These are phyloP conservation scores for Danio aesculapii DNA, from an alignment of 2,797 vertebrate genomes.

Conservation along the genomic window DNA sequence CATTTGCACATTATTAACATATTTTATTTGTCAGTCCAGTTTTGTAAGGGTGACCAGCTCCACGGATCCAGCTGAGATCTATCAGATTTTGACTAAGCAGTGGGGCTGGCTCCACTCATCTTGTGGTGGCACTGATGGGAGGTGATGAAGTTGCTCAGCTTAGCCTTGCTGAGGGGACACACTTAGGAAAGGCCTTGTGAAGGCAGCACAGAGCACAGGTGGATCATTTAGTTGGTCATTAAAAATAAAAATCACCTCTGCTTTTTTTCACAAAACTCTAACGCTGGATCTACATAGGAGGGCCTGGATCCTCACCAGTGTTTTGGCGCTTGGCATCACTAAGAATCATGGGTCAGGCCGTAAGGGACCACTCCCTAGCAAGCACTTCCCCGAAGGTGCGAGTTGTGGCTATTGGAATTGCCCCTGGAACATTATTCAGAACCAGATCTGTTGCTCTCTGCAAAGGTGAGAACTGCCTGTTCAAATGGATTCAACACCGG, in stretches of 20 bases:
- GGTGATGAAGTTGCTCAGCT: slow-evolving; percentile 87
- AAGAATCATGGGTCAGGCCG: slow-evolving; percentile 89
- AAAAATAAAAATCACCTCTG: not conserved
- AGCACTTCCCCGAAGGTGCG: slow-evolving; percentile 86
- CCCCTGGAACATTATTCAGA: slow-evolving; percentile 85
- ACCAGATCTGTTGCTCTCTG: slow-evolving; percentile 81
- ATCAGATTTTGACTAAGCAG: slow-evolving; percentile 86
- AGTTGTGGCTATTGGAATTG: slow-evolving; percentile 89
- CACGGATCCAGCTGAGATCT: slow-evolving; percentile 86
- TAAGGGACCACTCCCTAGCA: slow-evolving; percentile 90
- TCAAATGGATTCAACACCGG: too few species aligned
- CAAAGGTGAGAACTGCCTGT: slow-evolving; percentile 76
- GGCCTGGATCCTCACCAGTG: slow-evolving; percentile 94
- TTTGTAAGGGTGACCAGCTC: slow-evolving; percentile 83
- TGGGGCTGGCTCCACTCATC: slow-evolving; percentile 92
- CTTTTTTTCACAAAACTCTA: slow-evolving; percentile 1
- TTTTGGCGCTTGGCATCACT: slow-evolving; percentile 87
- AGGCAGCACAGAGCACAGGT: slow-evolving; percentile 95
- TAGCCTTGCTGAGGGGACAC: slow-evolving; percentile 93
- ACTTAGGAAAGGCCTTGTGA: slow-evolving; percentile 91
- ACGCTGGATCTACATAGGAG: slow-evolving; percentile 74
- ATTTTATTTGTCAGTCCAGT: slow-evolving; percentile 79
- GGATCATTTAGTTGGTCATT: not conserved
- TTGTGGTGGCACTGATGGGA: slow-evolving; percentile 91
- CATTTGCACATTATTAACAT: slow-evolving; percentile 4